Evolutionary conservation across 2,113 vertebrate species (phyloP), one percentile per base, ranked within the genome.

Genomic region (Puffinus mauretanicus): DNA sequence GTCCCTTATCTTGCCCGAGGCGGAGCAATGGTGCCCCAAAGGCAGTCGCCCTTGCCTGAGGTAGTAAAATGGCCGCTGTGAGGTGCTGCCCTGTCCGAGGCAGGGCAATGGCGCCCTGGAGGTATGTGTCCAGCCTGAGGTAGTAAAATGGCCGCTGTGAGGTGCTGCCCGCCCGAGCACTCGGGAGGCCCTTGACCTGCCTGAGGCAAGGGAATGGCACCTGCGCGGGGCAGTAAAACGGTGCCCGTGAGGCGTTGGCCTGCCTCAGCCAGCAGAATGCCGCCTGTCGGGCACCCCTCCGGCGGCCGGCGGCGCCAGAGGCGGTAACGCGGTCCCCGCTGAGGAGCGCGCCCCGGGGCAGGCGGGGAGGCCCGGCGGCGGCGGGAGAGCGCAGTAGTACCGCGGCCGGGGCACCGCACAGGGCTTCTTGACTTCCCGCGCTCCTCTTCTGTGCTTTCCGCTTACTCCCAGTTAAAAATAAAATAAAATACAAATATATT

Each of bases 331-430:
- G 6, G 40, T 4, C 30, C 19, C 58, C 6, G 5, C 12, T 6
- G 21, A 36, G 65, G 3, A n/a, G 34, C 5, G 12, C 4, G 6
- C 32, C 12, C 21, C 9, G 16, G 8, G 16, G 6, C 32, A 26
- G 22, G 12, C 11, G 6, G 14, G 6, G 14, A 27, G 21, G 47
- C 19, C 11, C 7, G 30, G 32, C 19, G 32, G 10, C 15, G 4
- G 47, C 12, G 9, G 24, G 27, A 26, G 10, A 19, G 49, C 3
- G 38, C 9, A 5, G 34, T 8, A 21, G 11, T 9, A 26, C 32
- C 2, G 46, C 6, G 9, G 13, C 7, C 3, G 3, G n/a, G 15
- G 9, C 51, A n/a, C 22, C 1, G 32, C 55, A 3, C 21, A 0
- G n/a, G 6, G 44, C 44, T 57, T 47, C 21, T 4, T 7, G 38